Conservation (phyloP, 2,888 invertebrate genomes). For the Mimumesa dahlbomi region DNA sequence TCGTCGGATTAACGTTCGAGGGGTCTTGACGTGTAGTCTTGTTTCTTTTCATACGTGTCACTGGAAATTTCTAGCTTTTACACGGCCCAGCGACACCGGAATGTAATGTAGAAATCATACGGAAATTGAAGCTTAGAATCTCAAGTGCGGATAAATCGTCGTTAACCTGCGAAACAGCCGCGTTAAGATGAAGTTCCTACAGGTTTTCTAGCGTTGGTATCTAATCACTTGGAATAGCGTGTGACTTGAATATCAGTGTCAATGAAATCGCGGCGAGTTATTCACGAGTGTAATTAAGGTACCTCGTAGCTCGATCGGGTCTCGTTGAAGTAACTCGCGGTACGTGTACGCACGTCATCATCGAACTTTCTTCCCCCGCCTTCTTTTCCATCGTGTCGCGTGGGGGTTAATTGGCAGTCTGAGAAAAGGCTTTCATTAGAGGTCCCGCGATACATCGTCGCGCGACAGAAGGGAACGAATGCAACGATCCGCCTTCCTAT, state of each 20-base stretch:
- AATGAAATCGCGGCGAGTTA: no score
- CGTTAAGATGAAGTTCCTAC: no score
- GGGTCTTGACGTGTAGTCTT: neutral
- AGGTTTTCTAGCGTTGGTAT: no score
- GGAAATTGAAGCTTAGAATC: no score
- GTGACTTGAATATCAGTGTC: no score
- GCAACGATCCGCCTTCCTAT: conserved; percentile 29
- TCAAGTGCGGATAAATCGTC: no score
- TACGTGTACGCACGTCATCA: conserved; percentile 22
- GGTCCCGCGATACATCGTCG: conserved; percentile 39
- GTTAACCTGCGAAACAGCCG: no score
- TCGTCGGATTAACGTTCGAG: conserved; percentile 50
- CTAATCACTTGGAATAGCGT: no score
- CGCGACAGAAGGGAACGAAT: conserved; percentile 44
- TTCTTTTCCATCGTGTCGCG: conserved; percentile 40
- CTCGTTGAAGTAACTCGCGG: neutral
- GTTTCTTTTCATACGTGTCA: neutral
- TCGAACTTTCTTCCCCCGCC: conserved; percentile 22
- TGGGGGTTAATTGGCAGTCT: conserved; percentile 57
- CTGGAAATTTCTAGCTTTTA: neutral
- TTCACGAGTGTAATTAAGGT: no score
- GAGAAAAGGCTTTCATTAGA: conserved; percentile 62
- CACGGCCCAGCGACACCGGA: no score
- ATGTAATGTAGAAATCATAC: no score
- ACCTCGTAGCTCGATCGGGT: no score